Evolutionary conservation across 2,113 vertebrate genomes (phyloP).

Genomic region (Centropristis striata): DNA sequence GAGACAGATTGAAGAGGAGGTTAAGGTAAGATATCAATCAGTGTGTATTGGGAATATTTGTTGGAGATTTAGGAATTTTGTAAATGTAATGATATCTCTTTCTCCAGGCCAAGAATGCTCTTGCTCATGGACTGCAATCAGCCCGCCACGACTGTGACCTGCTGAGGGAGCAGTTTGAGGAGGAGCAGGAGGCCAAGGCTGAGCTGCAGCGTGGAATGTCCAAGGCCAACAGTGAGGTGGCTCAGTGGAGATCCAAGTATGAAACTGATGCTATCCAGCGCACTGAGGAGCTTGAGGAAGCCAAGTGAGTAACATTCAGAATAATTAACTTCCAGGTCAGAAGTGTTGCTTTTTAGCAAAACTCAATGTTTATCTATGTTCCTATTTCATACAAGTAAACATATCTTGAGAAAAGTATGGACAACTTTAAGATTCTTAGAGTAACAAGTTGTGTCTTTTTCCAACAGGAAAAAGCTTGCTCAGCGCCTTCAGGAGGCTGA

Average conservation of each 20-base stretch:
- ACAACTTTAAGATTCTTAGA: not conserved
- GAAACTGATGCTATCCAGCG: conserved; percentile 90
- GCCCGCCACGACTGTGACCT: conserved; percentile 84
- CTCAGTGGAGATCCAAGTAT: conserved; percentile 90
- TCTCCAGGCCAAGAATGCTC: conserved; percentile 77
- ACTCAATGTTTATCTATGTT: too few relatives aligned
- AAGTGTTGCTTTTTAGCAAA: too few relatives aligned
- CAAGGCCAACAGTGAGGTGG: conserved; percentile 83
- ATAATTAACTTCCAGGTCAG: too few relatives aligned
- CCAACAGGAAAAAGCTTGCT: conserved; percentile 58
- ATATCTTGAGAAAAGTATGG: not conserved
- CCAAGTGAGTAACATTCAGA: conserved; percentile 23
- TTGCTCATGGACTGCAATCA: conserved; percentile 81
- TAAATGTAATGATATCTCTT: conserved; percentile 18
- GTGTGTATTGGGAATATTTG: too few relatives aligned
- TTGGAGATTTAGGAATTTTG: not conserved
- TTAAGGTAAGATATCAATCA: too few relatives aligned
- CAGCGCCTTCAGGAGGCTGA: conserved; percentile 75
- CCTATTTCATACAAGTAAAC: too few relatives aligned
- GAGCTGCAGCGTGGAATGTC: too few relatives aligned
- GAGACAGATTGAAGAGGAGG: conserved; percentile 39
- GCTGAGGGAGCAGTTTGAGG: too few relatives aligned
- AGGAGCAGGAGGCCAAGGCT: too few relatives aligned
- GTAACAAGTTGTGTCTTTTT: not conserved
- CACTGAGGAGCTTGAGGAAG: conserved; percentile 47